phyloP scores from a whole-genome alignment of 2,797 vertebrate genomes.

The Thunnus albacares region DNA sequence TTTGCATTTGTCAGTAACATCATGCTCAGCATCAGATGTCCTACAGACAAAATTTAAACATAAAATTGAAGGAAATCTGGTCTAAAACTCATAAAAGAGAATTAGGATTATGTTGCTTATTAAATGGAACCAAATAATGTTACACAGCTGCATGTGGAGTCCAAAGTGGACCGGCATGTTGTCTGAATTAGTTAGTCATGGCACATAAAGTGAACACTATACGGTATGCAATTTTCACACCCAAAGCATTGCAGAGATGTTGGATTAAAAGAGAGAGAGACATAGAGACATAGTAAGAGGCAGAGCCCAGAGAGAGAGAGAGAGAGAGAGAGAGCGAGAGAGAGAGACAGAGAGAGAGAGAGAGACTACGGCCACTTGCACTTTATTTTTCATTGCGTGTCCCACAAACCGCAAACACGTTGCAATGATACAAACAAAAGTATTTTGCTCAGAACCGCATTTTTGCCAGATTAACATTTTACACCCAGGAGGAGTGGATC shows the following conservation, averaged over 20 bases:
- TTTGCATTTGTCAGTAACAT: slow-evolving; percentile 21
- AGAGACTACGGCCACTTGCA: slow-evolving; percentile 19
- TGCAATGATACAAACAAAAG: slow-evolving; percentile 74
- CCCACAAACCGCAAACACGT: slow-evolving; percentile 72
- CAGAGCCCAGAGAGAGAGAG: neutral
- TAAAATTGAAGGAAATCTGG: slow-evolving; percentile 9
- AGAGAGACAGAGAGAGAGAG: neutral
- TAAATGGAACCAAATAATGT: slow-evolving; percentile 48
- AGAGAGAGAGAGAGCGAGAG: neutral
- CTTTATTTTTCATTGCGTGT: slow-evolving; percentile 62
- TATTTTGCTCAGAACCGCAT: slow-evolving; percentile 35
- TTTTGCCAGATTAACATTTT: slow-evolving; percentile 62
- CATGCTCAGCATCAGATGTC: neutral
- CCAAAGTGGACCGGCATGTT: slow-evolving; percentile 28
- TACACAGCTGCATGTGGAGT: slow-evolving; percentile 30
- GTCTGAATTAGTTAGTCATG: slow-evolving; percentile 49
- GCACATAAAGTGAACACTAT: slow-evolving; percentile 64
- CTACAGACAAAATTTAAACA: neutral
- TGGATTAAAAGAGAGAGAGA: slow-evolving; percentile 35
- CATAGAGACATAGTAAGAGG: neutral
- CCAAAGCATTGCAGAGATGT: slow-evolving; percentile 51
- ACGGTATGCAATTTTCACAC: slow-evolving; percentile 67
- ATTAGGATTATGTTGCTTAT: slow-evolving; percentile 44
- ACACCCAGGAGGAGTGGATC: slow-evolving; percentile 44
- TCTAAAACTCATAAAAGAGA: slow-evolving; percentile 28